These are phyloP conservation scores for Hypercompe scribonia DNA, from an alignment of 2,888 invertebrate genomes.

Conservation along the genomic window DNA sequence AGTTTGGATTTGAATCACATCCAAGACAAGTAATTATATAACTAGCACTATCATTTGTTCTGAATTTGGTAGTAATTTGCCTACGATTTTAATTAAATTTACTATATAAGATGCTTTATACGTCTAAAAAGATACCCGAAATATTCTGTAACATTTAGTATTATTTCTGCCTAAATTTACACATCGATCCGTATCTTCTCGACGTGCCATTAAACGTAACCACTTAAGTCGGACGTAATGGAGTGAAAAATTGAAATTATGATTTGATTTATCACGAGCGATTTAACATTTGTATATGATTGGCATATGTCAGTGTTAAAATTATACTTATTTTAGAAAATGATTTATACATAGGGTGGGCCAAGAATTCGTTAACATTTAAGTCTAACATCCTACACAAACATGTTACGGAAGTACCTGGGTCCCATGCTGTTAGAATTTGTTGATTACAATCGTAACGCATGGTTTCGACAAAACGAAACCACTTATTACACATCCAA, in stretches of 20 bases:
- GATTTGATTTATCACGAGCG: slow-evolving; percentile 43
- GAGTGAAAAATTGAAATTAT: slow-evolving; percentile 44
- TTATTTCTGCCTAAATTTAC: slow-evolving; percentile 5
- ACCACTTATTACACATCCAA: too few relatives aligned
- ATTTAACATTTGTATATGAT: slow-evolving; percentile 40
- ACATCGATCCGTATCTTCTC: slow-evolving; percentile 11
- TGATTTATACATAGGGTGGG: too few relatives aligned
- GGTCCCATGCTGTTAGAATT: too few relatives aligned
- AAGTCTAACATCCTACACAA: too few relatives aligned
- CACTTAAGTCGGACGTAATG: slow-evolving; percentile 31
- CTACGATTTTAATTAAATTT: too few relatives aligned
- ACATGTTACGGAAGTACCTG: too few relatives aligned
- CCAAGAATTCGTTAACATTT: too few relatives aligned
- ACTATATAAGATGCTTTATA: background rate
- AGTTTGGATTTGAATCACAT: background rate
- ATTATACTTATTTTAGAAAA: slow-evolving; percentile 20
- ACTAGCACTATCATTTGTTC: too few relatives aligned
- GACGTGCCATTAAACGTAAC: slow-evolving; percentile 20
- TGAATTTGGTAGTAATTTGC: too few relatives aligned
- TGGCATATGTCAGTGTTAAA: slow-evolving; percentile 39
- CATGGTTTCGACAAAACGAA: too few relatives aligned
- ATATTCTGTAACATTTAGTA: background rate
- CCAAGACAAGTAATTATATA: background rate
- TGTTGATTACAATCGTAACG: too few relatives aligned
- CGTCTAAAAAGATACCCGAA: background rate